Evolutionary conservation across 2,888 invertebrate genomes (phyloP), one percentile per base, ranked within the genome.

Genomic region (Aphelenchoides bicaudatus): DNA sequence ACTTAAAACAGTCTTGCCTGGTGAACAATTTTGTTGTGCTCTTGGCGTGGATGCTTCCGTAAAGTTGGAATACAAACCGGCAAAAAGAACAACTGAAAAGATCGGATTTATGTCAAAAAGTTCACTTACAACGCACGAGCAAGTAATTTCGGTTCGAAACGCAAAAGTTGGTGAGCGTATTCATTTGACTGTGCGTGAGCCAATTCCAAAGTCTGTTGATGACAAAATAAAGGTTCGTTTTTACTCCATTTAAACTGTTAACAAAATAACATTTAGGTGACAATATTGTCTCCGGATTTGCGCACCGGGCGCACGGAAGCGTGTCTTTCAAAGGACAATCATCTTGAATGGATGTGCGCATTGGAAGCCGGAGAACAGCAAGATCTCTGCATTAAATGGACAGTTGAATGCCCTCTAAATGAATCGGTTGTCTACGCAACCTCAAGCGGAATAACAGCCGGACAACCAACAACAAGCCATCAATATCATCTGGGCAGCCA

Each of bases 31-130:
- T 66, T 69, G 74, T 34, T 80, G 81, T 59, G 79, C 80, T 8
- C 71, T 82, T 59, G 82, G 82, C 8, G 78, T 80, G n/a, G 82
- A 82, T 59, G 78, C 80, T 2, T 73, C 80, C 0, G 74, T 82
- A 16, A 77, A 79, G 62, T 74, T 82, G 3, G 78, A 72, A 50
- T 81, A 81, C 67, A 74, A 79, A 53, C 75, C 80, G 3, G 71
- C 80, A 48, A 70, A 68, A 31, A 28, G 34, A 27, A 28, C 52
- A 31, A 59, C 37, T n/a, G 62, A 65, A 13, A 63, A 66, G 30
- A 68, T 78, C 30, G 81, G 81, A 4, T 67, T 80, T 60, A 68
- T 80, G 62, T 71, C 78, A 13, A 81, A 80, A 66, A 68, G 66
- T 34, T 66, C 70, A 1, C 59, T 78, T 37, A 62, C 70, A 49